Evolutionary conservation across 2,113 vertebrate genomes (phyloP), one percentile per base, ranked within the genome.

Genomic region (Erythrolamprus reginae): DNA sequence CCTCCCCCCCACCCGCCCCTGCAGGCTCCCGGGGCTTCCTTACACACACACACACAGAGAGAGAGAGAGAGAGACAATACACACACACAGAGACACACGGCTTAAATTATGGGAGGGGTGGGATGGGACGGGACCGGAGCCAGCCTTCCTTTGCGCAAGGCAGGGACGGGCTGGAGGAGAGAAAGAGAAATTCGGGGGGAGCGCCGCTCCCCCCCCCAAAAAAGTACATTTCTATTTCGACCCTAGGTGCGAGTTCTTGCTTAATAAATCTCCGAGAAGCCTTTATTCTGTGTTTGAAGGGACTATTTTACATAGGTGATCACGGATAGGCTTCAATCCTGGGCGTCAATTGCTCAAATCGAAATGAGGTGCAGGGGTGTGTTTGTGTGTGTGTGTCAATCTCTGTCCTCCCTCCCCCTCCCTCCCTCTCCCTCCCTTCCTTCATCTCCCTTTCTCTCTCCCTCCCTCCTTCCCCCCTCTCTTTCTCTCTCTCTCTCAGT

Each of bases 1-100:
- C 65, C 33, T 19, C 92, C 5, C 77, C 92, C 5, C 77, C 91
- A 83, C 91, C 94, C 89, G 86, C 92, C 93, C 89, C 84, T 28
- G 48, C 23, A 51, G 24, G 48, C 24, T 26, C 26, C 10, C 84
- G 48, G 8, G 50, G 28, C 84, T n/a, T n/a, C 24, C 48, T 85
- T 50, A n/a, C n/a, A n/a, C n/a, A n/a, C n/a, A n/a, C n/a, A n/a
- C n/a, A n/a, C n/a, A n/a, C n/a, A n/a, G n/a, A n/a, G n/a, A n/a
- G n/a, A n/a, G n/a, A n/a, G n/a, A n/a, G n/a, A n/a, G n/a, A n/a
- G n/a, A n/a, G n/a, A n/a, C n/a, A n/a, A n/a, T n/a, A n/a, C n/a
- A n/a, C n/a, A n/a, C n/a, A n/a, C n/a, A n/a, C n/a, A n/a, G n/a
- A n/a, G n/a, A n/a, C n/a, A n/a, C n/a, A n/a, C n/a, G 26, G 47